A percentile compares a stretch with the other conserved stretches of the same genome.
Evolutionary conservation across 35 echinoderm and acorn worm genomes (phyloP).

Genomic region (Ptychodera flava): DNA sequence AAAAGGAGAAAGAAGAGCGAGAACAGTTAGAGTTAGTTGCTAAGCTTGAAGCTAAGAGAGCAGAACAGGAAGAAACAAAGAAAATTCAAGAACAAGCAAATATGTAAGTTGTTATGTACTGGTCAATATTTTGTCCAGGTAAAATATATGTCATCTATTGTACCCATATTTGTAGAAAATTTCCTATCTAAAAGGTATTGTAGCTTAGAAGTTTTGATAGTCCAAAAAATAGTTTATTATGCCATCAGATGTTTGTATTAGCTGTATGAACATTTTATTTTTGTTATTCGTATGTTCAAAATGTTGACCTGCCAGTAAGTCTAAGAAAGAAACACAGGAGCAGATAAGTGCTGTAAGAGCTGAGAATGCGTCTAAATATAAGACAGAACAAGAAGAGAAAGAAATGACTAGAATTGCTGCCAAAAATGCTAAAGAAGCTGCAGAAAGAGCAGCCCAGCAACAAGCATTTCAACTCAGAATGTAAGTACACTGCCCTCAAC

Average conservation of each 20-base stretch:
- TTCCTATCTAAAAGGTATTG: no score
- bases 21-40: neutral
- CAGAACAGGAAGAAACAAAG: neutral
- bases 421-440: neutral
- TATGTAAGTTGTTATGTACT: neutral
- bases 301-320: neutral
- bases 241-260: no score
- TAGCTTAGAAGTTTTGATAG: no score
- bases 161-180: no score
- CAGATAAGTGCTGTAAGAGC: neutral
- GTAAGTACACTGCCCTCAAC: neutral
- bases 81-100: neutral
- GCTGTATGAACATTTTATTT: no score
- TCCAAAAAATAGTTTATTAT: no score
- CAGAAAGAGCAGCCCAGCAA: neutral
- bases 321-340: neutral
- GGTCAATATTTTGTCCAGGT: no score
- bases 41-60: neutral
- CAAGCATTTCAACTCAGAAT: neutral
- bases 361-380: neutral
- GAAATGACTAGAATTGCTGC: neutral
- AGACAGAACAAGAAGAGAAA: neutral
- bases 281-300: neutral
- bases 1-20: constrained; percentile 36
- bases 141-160: no score